Evolutionary conservation across 2,797 vertebrate species (phyloP), one percentile per base, ranked within the genome.

Genomic region (Cyclopterus lumpus): DNA sequence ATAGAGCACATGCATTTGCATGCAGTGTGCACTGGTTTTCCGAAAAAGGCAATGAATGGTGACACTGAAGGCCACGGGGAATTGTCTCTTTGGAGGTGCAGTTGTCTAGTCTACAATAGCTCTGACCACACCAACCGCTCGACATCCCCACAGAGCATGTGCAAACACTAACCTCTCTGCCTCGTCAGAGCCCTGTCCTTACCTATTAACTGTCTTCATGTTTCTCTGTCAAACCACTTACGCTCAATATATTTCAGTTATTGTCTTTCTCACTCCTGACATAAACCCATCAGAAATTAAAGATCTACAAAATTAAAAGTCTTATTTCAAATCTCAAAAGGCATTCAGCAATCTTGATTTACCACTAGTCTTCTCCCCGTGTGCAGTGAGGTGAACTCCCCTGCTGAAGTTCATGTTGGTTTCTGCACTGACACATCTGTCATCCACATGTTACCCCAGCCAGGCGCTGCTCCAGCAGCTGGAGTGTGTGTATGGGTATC

Each of bases 371-470:
- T 49, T 64, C 60, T 80, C 68, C 11, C 54, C 38, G 40, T 58
- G 82, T 80, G 42, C 38, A 18, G 49, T 36, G 46, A 73, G 59
- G 24, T 80, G 79, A 88, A 63, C 67, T 77, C 48, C 68, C 54
- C 0, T 70, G 46, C 65, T 65, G 51, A 58, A 77, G 67, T 77
- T 86, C 73, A 75, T 78, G 67, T 75, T 63, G 28, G n/a, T 77
- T 81, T 61, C 71, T 24, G 30, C 73, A 28, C 53, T 57, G 67
- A 74, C 75, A 81, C 88, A 92, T 91, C 92, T 94, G 92, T 80
- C 71, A 77, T 67, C 80, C 93, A 93, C 88, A 92, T 93, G 93
- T 83, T 80, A 71, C 34, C 55, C 26, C 63, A 79, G 64, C 71
- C 49, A 72, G 69, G 44, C 64, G 15, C 68, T 18, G 20, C 44